Conservation (phyloP, 2,888 invertebrate genomes). For the Lysandra coridon region DNA sequence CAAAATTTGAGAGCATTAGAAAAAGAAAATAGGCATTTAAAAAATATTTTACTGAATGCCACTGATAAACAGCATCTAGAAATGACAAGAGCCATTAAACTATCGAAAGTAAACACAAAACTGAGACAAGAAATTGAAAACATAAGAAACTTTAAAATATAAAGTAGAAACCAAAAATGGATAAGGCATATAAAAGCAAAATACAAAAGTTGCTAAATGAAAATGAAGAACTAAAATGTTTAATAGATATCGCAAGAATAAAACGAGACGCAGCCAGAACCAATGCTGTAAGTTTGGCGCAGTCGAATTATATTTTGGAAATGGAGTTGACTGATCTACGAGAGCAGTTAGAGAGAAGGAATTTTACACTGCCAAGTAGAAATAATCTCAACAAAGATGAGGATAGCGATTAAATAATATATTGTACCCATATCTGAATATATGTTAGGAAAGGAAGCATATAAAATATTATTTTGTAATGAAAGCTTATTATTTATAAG, state of each 20-base stretch:
- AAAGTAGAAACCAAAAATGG: conserved; percentile 39
- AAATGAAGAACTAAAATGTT: conserved; percentile 51
- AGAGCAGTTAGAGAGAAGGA: conserved; percentile 45
- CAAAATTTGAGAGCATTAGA: conserved; percentile 7
- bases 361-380: not conserved
- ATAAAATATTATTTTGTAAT: not conserved
- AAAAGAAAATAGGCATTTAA: conserved; percentile 53
- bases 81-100: conserved; percentile 67
- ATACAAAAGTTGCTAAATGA: conserved; percentile 50
- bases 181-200: conserved; percentile 40
- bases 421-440: too few relatives aligned
- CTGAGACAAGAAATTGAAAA: conserved; percentile 51
- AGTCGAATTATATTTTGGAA: conserved; percentile 59
- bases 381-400: not conserved
- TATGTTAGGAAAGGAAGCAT: too few relatives aligned
- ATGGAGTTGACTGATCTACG: conserved; percentile 52
- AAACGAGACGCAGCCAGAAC: conserved; percentile 58
- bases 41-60: conserved; percentile 49
- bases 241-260: conserved; percentile 51
- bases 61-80: conserved; percentile 69
- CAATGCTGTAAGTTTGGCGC: conserved; percentile 55
- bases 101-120: conserved; percentile 56
- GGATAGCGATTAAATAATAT: not conserved
- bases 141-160: conserved; percentile 47
- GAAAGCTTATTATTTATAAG: not conserved